Evolutionary conservation across 2,888 invertebrate species (phyloP).

Genomic region (Calameuta pallipes): DNA sequence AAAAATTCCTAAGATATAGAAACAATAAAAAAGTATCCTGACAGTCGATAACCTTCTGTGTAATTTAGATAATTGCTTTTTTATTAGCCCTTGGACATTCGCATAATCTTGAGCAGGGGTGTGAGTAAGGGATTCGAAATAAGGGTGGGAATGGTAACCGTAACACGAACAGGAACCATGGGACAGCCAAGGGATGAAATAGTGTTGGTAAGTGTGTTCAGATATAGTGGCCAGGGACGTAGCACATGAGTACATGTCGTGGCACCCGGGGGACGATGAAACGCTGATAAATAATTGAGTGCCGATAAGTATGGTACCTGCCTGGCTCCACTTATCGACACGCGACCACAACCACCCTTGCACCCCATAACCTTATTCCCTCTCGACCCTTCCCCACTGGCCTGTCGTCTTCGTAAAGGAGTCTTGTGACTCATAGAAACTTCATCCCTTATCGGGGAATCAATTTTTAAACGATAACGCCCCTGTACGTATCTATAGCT

Average conservation of each 20-base stretch:
- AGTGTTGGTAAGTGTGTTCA: too few species aligned
- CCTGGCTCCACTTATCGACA: slow-evolving; percentile 20
- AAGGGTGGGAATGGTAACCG: neutral
- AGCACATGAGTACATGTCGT: slow-evolving; percentile 20
- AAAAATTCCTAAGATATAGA: neutral
- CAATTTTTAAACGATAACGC: neutral
- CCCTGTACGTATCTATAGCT: too few species aligned
- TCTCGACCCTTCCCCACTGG: neutral
- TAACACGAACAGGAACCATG: too few species aligned
- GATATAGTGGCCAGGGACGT: too few species aligned
- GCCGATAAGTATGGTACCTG: slow-evolving; percentile 35
- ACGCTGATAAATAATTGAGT: slow-evolving; percentile 44
- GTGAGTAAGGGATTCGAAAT: neutral
- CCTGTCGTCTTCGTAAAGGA: slow-evolving; percentile 6
- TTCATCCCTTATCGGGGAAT: neutral
- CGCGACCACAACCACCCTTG: slow-evolving; percentile 21
- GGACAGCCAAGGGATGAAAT: too few species aligned
- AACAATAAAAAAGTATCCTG: neutral
- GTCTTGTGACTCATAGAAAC: slow-evolving; percentile 26
- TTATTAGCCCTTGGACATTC: slow-evolving; percentile 25
- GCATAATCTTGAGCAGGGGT: neutral
- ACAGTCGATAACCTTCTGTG: slow-evolving; percentile 10
- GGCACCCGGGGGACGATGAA: slow-evolving; percentile 26
- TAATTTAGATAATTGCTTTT: slow-evolving; percentile 31
- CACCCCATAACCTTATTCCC: slow-evolving; percentile 2